phyloP scores from a whole-genome alignment of 2,113 vertebrate genomes.

The Gavialis gangeticus region DNA sequence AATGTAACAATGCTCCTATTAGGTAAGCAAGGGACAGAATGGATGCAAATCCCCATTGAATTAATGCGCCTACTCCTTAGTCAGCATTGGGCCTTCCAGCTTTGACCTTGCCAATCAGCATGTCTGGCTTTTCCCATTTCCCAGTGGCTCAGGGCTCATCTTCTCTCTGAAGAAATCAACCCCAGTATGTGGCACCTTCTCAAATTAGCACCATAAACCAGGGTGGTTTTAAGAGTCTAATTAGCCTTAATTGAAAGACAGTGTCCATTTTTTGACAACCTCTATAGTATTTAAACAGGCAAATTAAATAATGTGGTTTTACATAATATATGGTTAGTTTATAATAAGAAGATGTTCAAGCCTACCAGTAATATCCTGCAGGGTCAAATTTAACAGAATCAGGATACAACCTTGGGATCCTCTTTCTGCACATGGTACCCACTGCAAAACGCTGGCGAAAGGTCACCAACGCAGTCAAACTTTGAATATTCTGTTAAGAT shows the following conservation, averaged over 20 bases:
- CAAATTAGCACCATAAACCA: slow-evolving; percentile 18
- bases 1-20: slow-evolving; percentile 63
- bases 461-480: slow-evolving; percentile 51
- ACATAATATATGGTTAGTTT: neutral
- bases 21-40: slow-evolving; percentile 66
- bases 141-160: slow-evolving; percentile 34
- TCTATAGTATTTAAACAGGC: neutral
- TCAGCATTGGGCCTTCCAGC: slow-evolving; percentile 51
- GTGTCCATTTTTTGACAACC: neutral
- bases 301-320: neutral
- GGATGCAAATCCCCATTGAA: slow-evolving; percentile 62
- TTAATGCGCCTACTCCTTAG: slow-evolving; percentile 45
- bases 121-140: slow-evolving; percentile 54
- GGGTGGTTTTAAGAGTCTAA: slow-evolving; percentile 7
- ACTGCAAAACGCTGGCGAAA: slow-evolving; percentile 28
- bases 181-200: slow-evolving; percentile 5
- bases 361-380: neutral
- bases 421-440: neutral
- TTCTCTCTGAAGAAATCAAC: slow-evolving; percentile 36
- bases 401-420: neutral
- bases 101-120: slow-evolving; percentile 68
- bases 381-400: neutral
- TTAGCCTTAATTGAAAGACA: neutral
- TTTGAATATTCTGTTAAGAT: slow-evolving; percentile 2
- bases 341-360: neutral